Percentiles rank a stretch among this genome's conserved stretches.
phyloP scores from a whole-genome alignment of 2,113 vertebrate species.

The Varanus salvator region DNA sequence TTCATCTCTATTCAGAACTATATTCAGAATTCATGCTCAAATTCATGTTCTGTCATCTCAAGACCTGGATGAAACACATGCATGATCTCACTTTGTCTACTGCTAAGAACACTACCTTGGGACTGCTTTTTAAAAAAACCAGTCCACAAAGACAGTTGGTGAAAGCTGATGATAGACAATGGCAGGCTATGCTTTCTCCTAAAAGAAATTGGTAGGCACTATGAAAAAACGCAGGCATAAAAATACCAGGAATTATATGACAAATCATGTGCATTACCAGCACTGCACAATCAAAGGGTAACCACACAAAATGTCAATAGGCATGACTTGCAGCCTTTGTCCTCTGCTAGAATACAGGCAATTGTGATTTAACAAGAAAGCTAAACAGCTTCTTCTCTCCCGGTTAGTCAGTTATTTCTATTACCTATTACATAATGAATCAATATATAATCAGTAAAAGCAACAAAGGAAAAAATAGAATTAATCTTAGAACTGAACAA shows the following conservation, averaged over 20 bases:
- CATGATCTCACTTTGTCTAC: conserved; percentile 65
- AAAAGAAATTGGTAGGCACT: background rate
- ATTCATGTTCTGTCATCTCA: conserved; percentile 52
- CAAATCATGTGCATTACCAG: background rate
- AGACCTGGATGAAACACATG: conserved; percentile 62
- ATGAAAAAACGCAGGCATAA: background rate
- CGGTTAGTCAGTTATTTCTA: background rate
- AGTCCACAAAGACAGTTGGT: background rate
- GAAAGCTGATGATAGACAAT: conserved; percentile 1
- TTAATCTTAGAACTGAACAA: background rate
- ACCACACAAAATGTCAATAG: background rate
- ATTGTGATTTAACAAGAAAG: background rate
- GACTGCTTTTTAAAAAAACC: background rate
- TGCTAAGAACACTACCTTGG: conserved; percentile 55
- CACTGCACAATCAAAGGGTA: background rate
- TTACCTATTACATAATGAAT: background rate
- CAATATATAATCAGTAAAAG: background rate
- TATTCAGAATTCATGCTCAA: conserved; percentile 45
- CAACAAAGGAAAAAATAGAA: background rate
- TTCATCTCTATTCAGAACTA: conserved; percentile 64
- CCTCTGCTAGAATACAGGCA: background rate
- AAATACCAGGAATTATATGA: background rate
- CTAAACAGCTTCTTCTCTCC: background rate
- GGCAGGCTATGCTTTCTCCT: background rate
- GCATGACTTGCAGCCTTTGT: too few relatives aligned